Evolutionary conservation across 1,140 invertebrate species (phyloP), one percentile per base, ranked within the genome.

Genomic region (Melanaphis sacchari): DNA sequence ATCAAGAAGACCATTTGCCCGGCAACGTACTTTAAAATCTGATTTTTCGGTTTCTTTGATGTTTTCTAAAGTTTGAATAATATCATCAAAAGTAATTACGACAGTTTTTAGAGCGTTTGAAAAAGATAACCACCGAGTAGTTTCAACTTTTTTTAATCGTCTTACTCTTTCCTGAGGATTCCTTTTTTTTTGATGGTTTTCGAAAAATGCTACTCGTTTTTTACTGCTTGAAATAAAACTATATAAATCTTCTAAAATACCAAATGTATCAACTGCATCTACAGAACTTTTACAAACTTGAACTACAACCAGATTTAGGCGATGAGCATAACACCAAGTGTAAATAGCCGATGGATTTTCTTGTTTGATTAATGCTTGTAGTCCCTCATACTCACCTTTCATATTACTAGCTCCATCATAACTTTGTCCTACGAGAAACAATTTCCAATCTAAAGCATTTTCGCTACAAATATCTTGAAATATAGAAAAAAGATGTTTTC

Each of bases 221-320:
- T 54, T 54, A 54, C 54, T 54, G 24, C 54, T 54, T 24, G 54
- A 26, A 24, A 54, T 54, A 26, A 54, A 54, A 54, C 24, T 54
- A 54, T 54, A 54, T 26, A 54, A 54, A 54, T 26, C 24, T 85
- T 85, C 82, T 43, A 85, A 85, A 85, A 40, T 22, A 40, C 38
- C 82, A 85, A 85, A 85, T 38, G 9, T 85, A 85, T 85, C 38
- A 40, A 40, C 36, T 85, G 82, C 82, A 9, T 85, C 82, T 85
- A 22, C 22, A 15, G 82, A 85, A 85, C 82, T 85, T 31, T n/a
- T 85, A 85, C 22, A 38, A 85, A 85, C 38, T 40, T 54, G 54
- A 54, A 85, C 82, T 85, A 85, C 82, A 85, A 85, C 40, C 38
- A 85, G 40, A 85, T 85, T 85, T 2, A 85, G 82, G 31, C 82